Conservation (phyloP, 1,140 invertebrate genomes). For the Bathynomus jamesi region DNA sequence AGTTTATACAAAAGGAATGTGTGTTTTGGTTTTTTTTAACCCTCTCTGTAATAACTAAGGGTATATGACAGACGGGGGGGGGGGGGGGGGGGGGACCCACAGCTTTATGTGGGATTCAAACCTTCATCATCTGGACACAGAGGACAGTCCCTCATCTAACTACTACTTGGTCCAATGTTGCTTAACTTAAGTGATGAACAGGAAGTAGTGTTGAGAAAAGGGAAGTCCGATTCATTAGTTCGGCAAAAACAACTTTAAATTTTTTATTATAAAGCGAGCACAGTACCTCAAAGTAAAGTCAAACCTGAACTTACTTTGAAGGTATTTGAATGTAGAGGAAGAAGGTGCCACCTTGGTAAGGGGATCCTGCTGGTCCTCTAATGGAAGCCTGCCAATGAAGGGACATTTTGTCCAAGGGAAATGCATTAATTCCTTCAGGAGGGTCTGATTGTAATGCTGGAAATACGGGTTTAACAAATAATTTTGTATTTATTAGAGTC, state of each 20-base stretch:
- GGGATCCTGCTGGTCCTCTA: constrained; percentile 76
- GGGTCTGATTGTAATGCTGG: constrained; percentile 64
- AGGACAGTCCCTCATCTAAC: too few species aligned
- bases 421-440: constrained; percentile 80
- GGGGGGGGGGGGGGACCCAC: too few species aligned
- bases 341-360: constrained; percentile 90
- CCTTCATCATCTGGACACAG: too few species aligned
- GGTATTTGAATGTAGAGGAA: constrained; percentile 80
- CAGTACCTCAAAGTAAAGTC: background rate
- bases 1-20: too few species aligned
- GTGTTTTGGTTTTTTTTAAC: too few species aligned
- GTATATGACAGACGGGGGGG: too few species aligned
- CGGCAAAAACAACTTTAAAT: background rate
- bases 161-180: too few species aligned
- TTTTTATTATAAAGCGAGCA: background rate
- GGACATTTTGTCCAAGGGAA: constrained; percentile 68
- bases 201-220: background rate
- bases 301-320: constrained; percentile 15
- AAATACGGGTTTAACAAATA: background rate
- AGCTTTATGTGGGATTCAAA: too few species aligned
- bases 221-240: background rate
- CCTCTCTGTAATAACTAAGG: too few species aligned
- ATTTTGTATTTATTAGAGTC: background rate
- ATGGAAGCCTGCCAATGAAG: constrained; percentile 89
- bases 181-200: background rate